Evolutionary conservation across 2,113 vertebrate species (phyloP), one percentile per base, ranked within the genome.

Genomic region (Gavialis gangeticus): DNA sequence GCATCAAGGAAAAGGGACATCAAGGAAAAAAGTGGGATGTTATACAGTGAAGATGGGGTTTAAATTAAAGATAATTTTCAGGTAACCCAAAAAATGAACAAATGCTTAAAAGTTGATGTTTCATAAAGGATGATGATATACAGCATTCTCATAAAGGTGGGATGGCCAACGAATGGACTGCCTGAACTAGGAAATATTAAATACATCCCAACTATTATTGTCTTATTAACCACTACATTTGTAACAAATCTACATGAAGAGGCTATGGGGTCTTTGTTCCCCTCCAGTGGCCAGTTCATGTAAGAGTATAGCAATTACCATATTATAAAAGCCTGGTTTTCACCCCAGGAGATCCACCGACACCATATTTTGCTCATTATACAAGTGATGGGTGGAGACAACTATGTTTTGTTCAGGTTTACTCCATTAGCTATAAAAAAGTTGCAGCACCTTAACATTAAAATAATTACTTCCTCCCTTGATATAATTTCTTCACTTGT

Each of bases 191-290:
- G 13, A 11, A 14, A 37, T 73, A 73, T 73, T 73, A 73, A 73
- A 24, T 46, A 46, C 46, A 9, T 46, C 46, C 21, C 34, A 46
- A 15, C 34, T 73, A 73, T 12, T 46, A 46, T 9, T 46, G 34
- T 18, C 21, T 37, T 24, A 73, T 73, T 73, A 19, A 73, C 92
- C 85, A 75, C 93, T 79, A 76, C 57, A 89, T 95, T 94, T 84
- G 82, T 54, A 92, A 89, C 0, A 12, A 85, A 91, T 95, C 87
- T 93, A 78, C 21, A 82, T 94, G 82, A 94, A 93, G 94, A 90
- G 62, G 25, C 87, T 95, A 28, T 56, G 58, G 78, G 34, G 46
- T 83, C 21, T 77, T 93, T 77, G 21, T 55, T 34, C 12, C 22
- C 15, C 92, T 89, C 55, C 88, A 62, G 55, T 54, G 85, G 60